Percentiles rank a stretch among this genome's conserved stretches.
phyloP scores from a whole-genome alignment of 2,113 vertebrate genomes.

The Emberiza fucata region DNA sequence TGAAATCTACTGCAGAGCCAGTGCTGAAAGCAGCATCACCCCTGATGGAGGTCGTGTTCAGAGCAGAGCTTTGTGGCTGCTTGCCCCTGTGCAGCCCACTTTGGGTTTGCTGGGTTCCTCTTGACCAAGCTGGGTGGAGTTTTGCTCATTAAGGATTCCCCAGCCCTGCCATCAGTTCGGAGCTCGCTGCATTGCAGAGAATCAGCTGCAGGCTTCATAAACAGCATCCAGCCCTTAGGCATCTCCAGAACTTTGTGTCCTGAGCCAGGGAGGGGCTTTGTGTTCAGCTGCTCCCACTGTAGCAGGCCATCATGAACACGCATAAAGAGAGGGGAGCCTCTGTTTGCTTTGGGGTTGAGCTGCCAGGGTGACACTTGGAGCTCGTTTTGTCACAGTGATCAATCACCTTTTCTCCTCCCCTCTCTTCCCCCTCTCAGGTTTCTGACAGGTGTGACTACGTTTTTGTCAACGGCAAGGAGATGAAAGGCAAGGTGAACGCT shows the following conservation, averaged over 20 bases:
- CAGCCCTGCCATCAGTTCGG: not conserved
- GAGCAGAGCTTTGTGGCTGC: not conserved
- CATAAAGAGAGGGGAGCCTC: not conserved
- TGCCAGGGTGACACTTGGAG: not conserved
- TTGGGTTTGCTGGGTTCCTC: not conserved
- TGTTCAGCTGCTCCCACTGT: not conserved
- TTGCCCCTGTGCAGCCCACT: not conserved
- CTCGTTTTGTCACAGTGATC: not conserved
- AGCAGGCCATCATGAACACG: not conserved
- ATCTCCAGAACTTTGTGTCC: not conserved
- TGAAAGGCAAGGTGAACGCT: slow-evolving; percentile 86
- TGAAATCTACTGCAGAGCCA: not conserved
- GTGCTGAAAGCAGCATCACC: not conserved
- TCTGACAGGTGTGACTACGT: slow-evolving; percentile 93
- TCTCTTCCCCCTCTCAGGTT: slow-evolving; percentile 73
- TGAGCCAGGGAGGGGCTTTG: not conserved
- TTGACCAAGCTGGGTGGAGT: not conserved
- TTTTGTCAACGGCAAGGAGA: slow-evolving; percentile 96
- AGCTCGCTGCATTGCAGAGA: not conserved
- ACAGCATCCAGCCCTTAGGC: not conserved
- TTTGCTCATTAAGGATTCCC: not conserved
- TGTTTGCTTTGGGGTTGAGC: not conserved
- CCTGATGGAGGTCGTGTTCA: not conserved
- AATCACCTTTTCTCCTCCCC: not conserved
- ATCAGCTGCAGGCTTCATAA: not conserved